Evolutionary conservation across 2,113 vertebrate species (phyloP).

Genomic region (Xenopus borealis): DNA sequence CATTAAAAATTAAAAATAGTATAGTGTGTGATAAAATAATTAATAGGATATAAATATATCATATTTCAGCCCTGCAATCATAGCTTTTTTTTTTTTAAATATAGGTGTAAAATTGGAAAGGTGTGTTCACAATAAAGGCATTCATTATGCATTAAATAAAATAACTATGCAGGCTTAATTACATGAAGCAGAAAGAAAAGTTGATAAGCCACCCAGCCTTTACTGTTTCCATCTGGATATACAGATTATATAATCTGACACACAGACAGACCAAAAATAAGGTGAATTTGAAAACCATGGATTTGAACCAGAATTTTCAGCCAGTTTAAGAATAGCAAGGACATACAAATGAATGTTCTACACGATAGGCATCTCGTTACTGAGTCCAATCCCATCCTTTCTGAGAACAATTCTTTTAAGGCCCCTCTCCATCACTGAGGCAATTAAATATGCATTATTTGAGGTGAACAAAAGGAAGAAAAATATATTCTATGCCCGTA

Average conservation of each 20-base stretch:
- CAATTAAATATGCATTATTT: conserved; percentile 38
- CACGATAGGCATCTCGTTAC: background rate
- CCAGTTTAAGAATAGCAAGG: conserved; percentile 17
- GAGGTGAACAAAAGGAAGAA: conserved; percentile 19
- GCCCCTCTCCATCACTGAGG: conserved; percentile 5
- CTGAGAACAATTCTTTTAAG: conserved; percentile 28
- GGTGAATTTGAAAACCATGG: conserved; percentile 14
- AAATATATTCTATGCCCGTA: conserved; percentile 19
- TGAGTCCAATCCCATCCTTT: conserved; percentile 30
- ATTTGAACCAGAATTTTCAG: background rate
- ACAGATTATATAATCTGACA: background rate
- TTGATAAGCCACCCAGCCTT: conserved; percentile 20
- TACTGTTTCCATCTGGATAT: conserved; percentile 2
- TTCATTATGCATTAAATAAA: background rate
- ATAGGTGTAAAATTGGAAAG: no score
- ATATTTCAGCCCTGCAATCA: no score
- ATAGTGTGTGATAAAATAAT: background rate
- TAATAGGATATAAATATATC: background rate
- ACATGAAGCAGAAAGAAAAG: background rate
- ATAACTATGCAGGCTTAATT: background rate
- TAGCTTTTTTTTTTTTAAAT: no score
- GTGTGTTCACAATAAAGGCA: no score
- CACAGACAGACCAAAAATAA: conserved; percentile 5
- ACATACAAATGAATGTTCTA: conserved; percentile 17
- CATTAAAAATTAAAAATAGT: no score